Percentiles rank a stretch among this genome's conserved stretches.
phyloP scores from a whole-genome alignment of 2,888 invertebrate species.

The Oscheius sp. region DNA sequence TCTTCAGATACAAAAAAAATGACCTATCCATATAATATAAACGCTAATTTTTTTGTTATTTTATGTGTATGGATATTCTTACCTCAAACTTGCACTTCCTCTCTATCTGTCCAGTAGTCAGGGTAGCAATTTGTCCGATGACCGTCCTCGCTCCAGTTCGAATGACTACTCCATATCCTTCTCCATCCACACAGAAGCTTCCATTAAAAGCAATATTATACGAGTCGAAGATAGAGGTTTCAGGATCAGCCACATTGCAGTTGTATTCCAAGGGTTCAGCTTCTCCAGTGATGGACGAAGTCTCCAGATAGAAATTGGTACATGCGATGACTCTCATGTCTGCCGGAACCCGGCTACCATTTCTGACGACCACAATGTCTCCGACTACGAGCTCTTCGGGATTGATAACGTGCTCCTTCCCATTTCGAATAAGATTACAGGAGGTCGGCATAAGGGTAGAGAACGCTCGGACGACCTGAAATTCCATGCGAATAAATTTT shows the following conservation, averaged over 20 bases:
- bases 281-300: conserved; percentile 63
- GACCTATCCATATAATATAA: neutral
- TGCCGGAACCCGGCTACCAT: conserved; percentile 59
- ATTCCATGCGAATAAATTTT: neutral
- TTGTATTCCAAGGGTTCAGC: conserved; percentile 61
- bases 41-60: neutral
- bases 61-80: neutral
- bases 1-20: too few relatives aligned
- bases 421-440: conserved; percentile 56
- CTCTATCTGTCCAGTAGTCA: conserved; percentile 48
- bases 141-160: conserved; percentile 56
- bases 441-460: conserved; percentile 57
- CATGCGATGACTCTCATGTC: conserved; percentile 54
- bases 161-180: conserved; percentile 61
- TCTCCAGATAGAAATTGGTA: conserved; percentile 58
- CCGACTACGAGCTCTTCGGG: conserved; percentile 61
- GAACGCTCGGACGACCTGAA: conserved; percentile 59
- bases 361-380: conserved; percentile 58
- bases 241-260: conserved; percentile 41
- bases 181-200: conserved; percentile 63
- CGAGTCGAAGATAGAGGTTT: conserved; percentile 45
- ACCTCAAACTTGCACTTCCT: conserved; percentile 51
- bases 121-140: conserved; percentile 56
- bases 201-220: conserved; percentile 58
- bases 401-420: conserved; percentile 46